Conservation (phyloP, 1,140 invertebrate species). For the Cydia amplana region DNA sequence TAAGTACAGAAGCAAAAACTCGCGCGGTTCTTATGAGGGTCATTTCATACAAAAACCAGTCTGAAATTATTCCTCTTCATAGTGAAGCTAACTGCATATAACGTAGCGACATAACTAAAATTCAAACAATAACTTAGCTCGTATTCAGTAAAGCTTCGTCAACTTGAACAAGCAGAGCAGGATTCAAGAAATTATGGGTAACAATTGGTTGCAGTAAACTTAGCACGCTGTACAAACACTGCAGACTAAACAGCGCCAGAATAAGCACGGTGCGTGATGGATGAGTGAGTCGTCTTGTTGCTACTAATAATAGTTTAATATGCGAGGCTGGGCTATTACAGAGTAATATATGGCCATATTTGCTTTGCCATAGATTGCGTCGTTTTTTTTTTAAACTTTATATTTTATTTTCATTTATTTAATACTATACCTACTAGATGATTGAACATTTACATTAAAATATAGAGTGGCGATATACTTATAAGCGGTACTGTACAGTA, state of each 20-base stretch:
- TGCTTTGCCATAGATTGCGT: background rate
- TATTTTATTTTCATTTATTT: no score
- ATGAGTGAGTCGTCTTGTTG: slow-evolving; percentile 25
- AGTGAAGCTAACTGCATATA: background rate
- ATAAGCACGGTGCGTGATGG: slow-evolving; percentile 24
- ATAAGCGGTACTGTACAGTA: no score
- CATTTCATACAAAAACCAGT: no score
- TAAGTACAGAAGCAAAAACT: no score
- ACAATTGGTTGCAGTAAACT: slow-evolving; percentile 21
- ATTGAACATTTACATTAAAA: no score
- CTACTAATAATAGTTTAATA: slow-evolving; percentile 29
- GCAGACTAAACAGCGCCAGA: slow-evolving; percentile 22
- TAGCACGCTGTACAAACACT: slow-evolving; percentile 3
- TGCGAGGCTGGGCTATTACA: slow-evolving; percentile 2
- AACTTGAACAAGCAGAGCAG: slow-evolving; percentile 12
- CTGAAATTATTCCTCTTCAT: background rate
- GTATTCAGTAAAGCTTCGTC: slow-evolving; percentile 5
- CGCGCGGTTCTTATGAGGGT: no score
- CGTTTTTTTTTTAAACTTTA: background rate
- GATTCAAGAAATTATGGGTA: slow-evolving; percentile 11
- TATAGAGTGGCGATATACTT: no score
- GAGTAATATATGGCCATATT: slow-evolving; percentile 18
- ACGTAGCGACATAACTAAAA: background rate
- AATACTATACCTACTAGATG: no score
- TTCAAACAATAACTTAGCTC: background rate